phyloP scores from a whole-genome alignment of 2,113 vertebrate genomes.

The Pseudorasbora parva region DNA sequence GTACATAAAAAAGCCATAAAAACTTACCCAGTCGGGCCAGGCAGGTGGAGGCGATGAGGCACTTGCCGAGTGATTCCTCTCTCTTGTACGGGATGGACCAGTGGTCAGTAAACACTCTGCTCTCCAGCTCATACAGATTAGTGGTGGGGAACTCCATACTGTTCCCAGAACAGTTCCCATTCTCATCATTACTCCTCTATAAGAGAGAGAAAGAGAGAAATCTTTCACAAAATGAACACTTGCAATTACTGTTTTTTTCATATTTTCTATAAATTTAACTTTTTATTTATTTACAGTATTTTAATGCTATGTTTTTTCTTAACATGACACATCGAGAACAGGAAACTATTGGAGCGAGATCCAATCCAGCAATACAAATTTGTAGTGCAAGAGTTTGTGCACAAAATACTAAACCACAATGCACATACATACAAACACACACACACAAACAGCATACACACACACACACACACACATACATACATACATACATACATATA shows the following conservation, averaged over 20 bases:
- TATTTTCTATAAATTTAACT: background rate
- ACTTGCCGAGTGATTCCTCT: slow-evolving; percentile 96
- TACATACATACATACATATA: no score
- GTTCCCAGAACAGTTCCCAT: slow-evolving; percentile 94
- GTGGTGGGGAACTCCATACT: slow-evolving; percentile 98
- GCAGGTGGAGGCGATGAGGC: slow-evolving; percentile 93
- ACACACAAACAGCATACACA: no score
- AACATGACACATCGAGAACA: no score
- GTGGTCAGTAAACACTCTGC: slow-evolving; percentile 96
- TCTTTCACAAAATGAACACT: background rate
- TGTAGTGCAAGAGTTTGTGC: no score
- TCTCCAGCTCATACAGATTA: slow-evolving; percentile 97
- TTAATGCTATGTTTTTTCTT: background rate
- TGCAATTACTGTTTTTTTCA: background rate
- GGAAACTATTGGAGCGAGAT: no score
- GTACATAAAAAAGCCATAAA: background rate
- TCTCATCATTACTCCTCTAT: slow-evolving; percentile 93
- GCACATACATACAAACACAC: no score
- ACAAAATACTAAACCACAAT: no score
- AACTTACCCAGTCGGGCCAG: slow-evolving; percentile 90
- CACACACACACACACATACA: no score
- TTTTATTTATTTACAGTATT: background rate
- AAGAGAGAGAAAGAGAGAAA: slow-evolving; percentile 49
- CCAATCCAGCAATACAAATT: no score
- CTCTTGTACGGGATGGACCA: slow-evolving; percentile 99